phyloP scores from a whole-genome alignment of 2,888 invertebrate genomes.

The Amiota mariae region DNA sequence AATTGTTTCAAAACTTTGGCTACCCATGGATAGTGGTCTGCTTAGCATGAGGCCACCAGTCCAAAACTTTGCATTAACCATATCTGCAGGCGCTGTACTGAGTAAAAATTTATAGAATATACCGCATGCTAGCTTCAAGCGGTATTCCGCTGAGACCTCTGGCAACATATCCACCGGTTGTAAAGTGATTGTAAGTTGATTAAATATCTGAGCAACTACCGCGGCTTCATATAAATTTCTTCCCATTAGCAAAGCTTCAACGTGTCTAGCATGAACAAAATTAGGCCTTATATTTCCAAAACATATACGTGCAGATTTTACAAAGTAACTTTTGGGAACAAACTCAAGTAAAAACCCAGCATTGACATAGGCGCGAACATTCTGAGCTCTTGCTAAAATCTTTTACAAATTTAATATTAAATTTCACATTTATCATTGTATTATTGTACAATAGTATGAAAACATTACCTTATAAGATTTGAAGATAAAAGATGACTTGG shows the following conservation, averaged over 20 bases:
- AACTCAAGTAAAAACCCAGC: conserved; percentile 81
- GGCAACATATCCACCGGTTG: conserved; percentile 78
- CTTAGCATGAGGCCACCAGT: conserved; percentile 78
- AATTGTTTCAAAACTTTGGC: conserved; percentile 81
- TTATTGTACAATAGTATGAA: neutral
- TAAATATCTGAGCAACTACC: conserved; percentile 74
- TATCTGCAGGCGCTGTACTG: conserved; percentile 75
- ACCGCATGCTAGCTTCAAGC: conserved; percentile 81
- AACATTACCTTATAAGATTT: conserved; percentile 79
- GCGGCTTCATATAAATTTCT: conserved; percentile 38
- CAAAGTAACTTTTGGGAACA: conserved; percentile 69
- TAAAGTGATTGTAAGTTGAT: conserved; percentile 77
- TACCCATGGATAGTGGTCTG: conserved; percentile 79
- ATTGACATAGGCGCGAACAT: conserved; percentile 84
- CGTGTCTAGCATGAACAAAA: conserved; percentile 76
- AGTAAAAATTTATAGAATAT: conserved; percentile 84
- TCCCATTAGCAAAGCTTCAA: conserved; percentile 71
- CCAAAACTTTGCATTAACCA: conserved; percentile 74
- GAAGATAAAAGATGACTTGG: conserved; percentile 73
- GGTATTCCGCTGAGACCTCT: conserved; percentile 80
- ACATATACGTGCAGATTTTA: conserved; percentile 75
- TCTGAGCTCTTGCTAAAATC: conserved; percentile 84
- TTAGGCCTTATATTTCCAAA: conserved; percentile 78
- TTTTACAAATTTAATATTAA: conserved; percentile 22
- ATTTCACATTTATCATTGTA: neutral